A percentile compares a stretch with the other conserved stretches of the same genome.
phyloP scores from a whole-genome alignment of 2,888 invertebrate genomes.

The Caradrina clavipalpis region DNA sequence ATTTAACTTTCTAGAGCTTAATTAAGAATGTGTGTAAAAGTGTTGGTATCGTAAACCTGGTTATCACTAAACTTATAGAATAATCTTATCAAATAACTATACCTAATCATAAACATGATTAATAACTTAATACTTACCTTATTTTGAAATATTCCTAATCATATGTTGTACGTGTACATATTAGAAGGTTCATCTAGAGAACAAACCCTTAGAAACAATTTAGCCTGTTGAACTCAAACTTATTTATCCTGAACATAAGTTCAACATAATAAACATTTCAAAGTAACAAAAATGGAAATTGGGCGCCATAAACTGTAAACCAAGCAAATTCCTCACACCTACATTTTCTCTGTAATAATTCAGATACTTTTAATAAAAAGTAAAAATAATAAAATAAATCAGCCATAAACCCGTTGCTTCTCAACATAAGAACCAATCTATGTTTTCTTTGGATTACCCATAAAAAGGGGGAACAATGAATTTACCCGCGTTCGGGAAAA shows the following conservation, averaged over 20 bases:
- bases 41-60: neutral
- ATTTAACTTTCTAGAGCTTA: neutral
- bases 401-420: slow-evolving; percentile 54
- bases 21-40: slow-evolving; percentile 4
- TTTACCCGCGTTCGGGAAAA: slow-evolving; percentile 50
- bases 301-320: neutral
- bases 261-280: neutral
- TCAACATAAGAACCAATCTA: slow-evolving; percentile 50
- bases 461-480: slow-evolving; percentile 63
- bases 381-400: slow-evolving; percentile 37
- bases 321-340: neutral
- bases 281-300: neutral
- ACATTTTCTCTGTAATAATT: neutral
- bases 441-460: slow-evolving; percentile 60
- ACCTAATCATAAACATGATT: neutral
- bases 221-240: too few relatives aligned
- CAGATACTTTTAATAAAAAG: slow-evolving; percentile 47
- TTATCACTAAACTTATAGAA: neutral
- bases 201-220: too few relatives aligned
- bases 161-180: too few relatives aligned
- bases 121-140: neutral
- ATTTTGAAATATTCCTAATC: too few relatives aligned
- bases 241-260: too few relatives aligned
- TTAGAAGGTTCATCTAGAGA: too few relatives aligned
- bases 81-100: neutral